These are phyloP conservation scores for Heliconius ismenius DNA, from an alignment of 2,888 invertebrate genomes.

Conservation along the genomic window DNA sequence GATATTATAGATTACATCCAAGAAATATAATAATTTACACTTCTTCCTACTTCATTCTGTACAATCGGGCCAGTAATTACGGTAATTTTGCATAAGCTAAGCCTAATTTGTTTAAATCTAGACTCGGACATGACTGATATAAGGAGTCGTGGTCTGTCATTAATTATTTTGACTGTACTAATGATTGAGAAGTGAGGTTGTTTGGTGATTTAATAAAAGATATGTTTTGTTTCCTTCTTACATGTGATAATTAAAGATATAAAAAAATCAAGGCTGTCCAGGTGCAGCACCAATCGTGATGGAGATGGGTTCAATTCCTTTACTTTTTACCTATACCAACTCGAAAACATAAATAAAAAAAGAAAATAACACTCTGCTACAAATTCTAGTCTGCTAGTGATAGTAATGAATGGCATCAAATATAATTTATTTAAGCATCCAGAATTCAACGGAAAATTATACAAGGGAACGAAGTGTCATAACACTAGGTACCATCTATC, in stretches of 20 bases:
- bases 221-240: background rate
- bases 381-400: too few species aligned
- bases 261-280: too few species aligned
- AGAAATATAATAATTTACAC: conserved; percentile 9
- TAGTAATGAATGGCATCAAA: too few species aligned
- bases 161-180: conserved; percentile 11
- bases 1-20: conserved; percentile 1
- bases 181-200: conserved; percentile 1
- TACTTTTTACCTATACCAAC: too few species aligned
- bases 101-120: conserved; percentile 33
- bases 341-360: too few species aligned
- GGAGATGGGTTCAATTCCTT: too few species aligned
- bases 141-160: conserved; percentile 17
- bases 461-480: too few species aligned
- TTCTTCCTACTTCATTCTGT: conserved; percentile 23
- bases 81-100: conserved; percentile 22
- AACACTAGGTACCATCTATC: background rate
- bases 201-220: background rate
- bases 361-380: too few species aligned
- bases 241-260: too few species aligned
- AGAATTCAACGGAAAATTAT: background rate
- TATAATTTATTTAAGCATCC: too few species aligned
- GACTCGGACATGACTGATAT: conserved; percentile 20
- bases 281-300: too few species aligned
- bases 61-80: conserved; percentile 27